Evolutionary conservation across 2,113 vertebrate genomes (phyloP), one percentile per base, ranked within the genome.

Genomic region (Neodontobutis hainanensis): DNA sequence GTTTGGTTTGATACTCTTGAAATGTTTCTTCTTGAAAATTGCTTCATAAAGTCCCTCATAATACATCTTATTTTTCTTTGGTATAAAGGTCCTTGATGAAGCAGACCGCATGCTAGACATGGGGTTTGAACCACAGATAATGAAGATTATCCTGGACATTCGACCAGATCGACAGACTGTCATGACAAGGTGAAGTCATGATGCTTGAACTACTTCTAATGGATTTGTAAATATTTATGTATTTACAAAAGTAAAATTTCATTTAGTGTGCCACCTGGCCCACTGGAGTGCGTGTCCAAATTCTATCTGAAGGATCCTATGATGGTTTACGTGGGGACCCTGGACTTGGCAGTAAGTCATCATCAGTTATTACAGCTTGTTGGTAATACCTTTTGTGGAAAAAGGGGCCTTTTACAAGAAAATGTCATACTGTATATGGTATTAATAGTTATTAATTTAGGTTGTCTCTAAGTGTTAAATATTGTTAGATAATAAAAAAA

Each of bases 71-170:
- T 43, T 12, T 19, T 16, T 49, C 0, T 2, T 14, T 27, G 42
- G 19, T 27, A 27, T 4, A 44, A 73, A 99, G 97, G 97, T 99
- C 56, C 91, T 99, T 76, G 97, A 99, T 77, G 97, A 99, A 84
- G 97, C 97, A 15, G 97, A 99, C 75, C 93, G 94, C 16, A 99
- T 99, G 97, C 58, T 99, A 45, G 97, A 99, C 70, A 98, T 99
- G 96, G 97, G 97, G 46, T 99, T 99, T 85, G 96, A 99, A 86
- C 97, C 97, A 42, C 97, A 99, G 84, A 99, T 99, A 71, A 93
- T 94, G 94, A 99, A 99, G 90, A 98, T 99, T 75, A 89, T 99
- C n/a, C 85, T 99, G 83, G 97, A 99, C 51, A 92, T 99, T 56
- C 93, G 96, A 1, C 96, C 96, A 11, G 96, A 99, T 77, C 92